Evolutionary conservation across 2,888 invertebrate genomes (phyloP).

Genomic region (Trichacis sp.): DNA sequence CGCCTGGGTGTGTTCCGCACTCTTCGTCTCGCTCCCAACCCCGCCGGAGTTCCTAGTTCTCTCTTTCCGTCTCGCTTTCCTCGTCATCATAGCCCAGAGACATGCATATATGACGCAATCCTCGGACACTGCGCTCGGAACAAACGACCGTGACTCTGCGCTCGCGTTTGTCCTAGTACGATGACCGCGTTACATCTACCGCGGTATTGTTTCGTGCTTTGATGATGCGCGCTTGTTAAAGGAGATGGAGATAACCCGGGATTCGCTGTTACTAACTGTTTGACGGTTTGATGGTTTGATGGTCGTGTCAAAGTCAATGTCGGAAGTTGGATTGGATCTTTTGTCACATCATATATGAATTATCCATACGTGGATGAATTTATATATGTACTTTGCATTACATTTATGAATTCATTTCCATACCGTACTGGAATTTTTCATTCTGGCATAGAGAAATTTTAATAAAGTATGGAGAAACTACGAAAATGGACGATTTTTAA

Average conservation of each 20-base stretch:
- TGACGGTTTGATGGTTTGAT: too few species aligned
- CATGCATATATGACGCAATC: conserved; percentile 6
- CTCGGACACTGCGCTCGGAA: conserved; percentile 14
- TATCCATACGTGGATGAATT: too few species aligned
- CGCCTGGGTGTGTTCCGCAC: not conserved
- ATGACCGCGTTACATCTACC: conserved; percentile 9
- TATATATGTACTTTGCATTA: too few species aligned
- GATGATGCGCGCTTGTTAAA: conserved; percentile 17
- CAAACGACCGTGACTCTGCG: conserved; percentile 1
- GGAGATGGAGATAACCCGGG: conserved; percentile 25
- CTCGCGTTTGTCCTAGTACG: not conserved
- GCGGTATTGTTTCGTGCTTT: conserved; percentile 28
- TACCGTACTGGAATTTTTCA: too few species aligned
- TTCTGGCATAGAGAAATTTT: too few species aligned
- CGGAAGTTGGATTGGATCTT: too few species aligned
- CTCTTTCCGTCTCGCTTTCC: conserved; percentile 28
- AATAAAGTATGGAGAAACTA: too few species aligned
- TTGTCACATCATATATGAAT: too few species aligned
- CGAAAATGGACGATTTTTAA: too few species aligned
- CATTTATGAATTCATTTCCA: too few species aligned
- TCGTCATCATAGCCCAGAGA: conserved; percentile 20
- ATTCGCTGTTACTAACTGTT: too few species aligned
- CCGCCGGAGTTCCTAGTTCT: not conserved
- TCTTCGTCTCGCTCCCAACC: not conserved
- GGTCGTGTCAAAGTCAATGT: too few species aligned